These are phyloP conservation scores for Phoeniculus purpureus DNA, from an alignment of 2,797 vertebrate species.

Conservation along the genomic window DNA sequence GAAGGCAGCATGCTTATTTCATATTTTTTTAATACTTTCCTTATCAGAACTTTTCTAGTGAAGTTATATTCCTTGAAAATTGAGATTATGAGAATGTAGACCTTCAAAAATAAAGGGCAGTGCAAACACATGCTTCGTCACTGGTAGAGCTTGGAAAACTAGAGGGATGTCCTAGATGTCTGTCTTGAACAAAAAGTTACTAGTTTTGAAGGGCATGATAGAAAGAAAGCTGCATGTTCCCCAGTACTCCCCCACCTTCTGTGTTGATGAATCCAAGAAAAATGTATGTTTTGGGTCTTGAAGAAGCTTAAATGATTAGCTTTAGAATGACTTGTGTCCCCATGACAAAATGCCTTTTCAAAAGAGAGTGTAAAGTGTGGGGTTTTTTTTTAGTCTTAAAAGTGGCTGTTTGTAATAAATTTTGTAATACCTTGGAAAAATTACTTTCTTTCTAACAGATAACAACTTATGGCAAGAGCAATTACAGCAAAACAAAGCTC, in stretches of 20 bases:
- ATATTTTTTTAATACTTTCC: background rate
- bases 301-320: background rate
- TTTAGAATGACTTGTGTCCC: background rate
- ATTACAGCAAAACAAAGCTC: conserved; percentile 77
- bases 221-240: background rate
- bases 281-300: background rate
- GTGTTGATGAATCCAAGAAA: background rate
- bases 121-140: background rate
- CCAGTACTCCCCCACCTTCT: background rate
- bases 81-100: background rate
- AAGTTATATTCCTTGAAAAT: background rate
- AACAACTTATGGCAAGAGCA: conserved; percentile 80
- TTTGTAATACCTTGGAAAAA: background rate
- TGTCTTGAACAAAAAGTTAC: background rate
- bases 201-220: background rate
- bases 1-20: background rate
- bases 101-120: background rate
- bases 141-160: background rate
- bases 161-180: background rate
- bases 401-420: background rate
- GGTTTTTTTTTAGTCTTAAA: background rate
- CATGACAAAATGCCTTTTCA: background rate
- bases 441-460: conserved; percentile 72
- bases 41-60: background rate
- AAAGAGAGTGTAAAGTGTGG: background rate